A percentile compares a stretch with the other conserved stretches of the same genome.
Evolutionary conservation across 1,140 invertebrate species (phyloP).

Genomic region (Neodiprion fabricii): DNA sequence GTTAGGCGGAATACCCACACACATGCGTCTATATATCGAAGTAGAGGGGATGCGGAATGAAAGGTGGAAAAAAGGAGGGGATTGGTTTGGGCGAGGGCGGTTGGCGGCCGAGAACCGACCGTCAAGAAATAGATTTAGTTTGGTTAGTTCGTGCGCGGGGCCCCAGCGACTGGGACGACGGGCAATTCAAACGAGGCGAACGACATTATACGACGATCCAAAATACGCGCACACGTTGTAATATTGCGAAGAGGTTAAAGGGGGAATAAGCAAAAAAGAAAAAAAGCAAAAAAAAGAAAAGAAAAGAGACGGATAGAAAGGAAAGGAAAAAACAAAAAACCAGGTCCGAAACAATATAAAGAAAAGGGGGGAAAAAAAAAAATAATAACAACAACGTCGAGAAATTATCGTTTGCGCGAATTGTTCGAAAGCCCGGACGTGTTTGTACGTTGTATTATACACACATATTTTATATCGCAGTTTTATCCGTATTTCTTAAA

Average conservation of each 20-base stretch:
- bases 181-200: constrained; percentile 12
- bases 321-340: constrained; percentile 30
- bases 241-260: constrained; percentile 8
- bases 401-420: too few relatives aligned
- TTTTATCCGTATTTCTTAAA: too few relatives aligned
- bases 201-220: constrained; percentile 12
- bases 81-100: constrained; percentile 11
- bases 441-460: too few relatives aligned
- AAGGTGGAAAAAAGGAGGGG: constrained; percentile 20
- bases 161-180: constrained; percentile 58
- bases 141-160: constrained; percentile 62
- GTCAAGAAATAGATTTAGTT: constrained; percentile 31
- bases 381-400: constrained; percentile 13
- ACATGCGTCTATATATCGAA: neutral
- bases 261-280: neutral
- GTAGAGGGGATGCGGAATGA: constrained; percentile 30
- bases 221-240: constrained; percentile 23
- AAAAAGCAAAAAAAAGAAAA: constrained; percentile 27
- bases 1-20: too few relatives aligned
- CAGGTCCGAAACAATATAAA: constrained; percentile 25
- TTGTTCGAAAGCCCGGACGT: too few relatives aligned
- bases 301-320: constrained; percentile 33
- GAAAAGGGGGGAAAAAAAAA: constrained; percentile 33
- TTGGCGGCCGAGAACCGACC: constrained; percentile 24
- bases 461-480: too few relatives aligned